A percentile compares a stretch with the other conserved stretches of the same genome.
phyloP scores from a whole-genome alignment of 2,888 invertebrate species.

The Hypercompe scribonia region DNA sequence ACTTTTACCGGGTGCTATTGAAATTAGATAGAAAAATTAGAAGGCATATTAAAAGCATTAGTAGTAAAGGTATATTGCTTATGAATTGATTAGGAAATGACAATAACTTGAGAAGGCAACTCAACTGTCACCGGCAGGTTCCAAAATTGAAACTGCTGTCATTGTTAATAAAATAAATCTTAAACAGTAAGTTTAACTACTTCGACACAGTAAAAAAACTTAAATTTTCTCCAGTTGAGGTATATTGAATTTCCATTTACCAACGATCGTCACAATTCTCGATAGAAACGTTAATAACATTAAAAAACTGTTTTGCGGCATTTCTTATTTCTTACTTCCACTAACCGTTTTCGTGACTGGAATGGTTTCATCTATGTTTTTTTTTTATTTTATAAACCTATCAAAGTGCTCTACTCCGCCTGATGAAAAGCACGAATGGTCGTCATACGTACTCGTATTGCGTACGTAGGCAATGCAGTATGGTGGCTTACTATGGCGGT shows the following conservation, averaged over 20 bases:
- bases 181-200: not conserved
- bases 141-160: not conserved
- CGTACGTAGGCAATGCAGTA: too few relatives aligned
- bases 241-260: conserved; percentile 25
- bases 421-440: too few relatives aligned
- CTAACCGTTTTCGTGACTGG: conserved; percentile 45
- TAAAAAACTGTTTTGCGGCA: conserved; percentile 37
- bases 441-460: too few relatives aligned
- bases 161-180: not conserved
- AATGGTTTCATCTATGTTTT: too few relatives aligned
- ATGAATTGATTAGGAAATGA: not conserved
- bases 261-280: conserved; percentile 14
- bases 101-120: not conserved
- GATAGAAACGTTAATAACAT: conserved; percentile 28
- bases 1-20: not conserved
- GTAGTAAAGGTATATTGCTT: not conserved
- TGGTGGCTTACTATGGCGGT: too few relatives aligned
- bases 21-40: not conserved
- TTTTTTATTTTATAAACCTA: too few relatives aligned
- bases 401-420: too few relatives aligned
- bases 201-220: conserved; percentile 8
- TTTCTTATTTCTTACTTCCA: conserved; percentile 36
- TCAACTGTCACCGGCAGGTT: not conserved
- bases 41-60: not conserved
- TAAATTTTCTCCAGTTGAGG: conserved; percentile 2